Base-by-base conservation (phyloP, 2,888 invertebrate genomes). In the Lepetodrilus schrolli region DNA sequence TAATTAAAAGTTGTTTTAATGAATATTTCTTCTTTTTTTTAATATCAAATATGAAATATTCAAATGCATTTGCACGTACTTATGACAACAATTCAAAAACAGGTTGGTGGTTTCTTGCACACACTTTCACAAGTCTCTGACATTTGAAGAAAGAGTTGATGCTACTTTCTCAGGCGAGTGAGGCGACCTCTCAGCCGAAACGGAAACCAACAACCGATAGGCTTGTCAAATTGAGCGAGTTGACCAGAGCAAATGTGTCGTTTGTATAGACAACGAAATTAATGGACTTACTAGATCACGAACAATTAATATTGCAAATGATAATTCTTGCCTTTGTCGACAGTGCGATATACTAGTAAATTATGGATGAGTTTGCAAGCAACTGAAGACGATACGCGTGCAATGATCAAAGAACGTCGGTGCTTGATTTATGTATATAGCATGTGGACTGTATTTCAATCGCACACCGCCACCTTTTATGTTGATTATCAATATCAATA, bases 261-360 rank as follows among this genome's bases (percentile, higher is more conserved):
- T 58, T 58, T 58, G 58, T 58, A 58, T 58, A 58, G 58, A 30
- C 34, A 30, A 58, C 30, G 30, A 30, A 58, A 58, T 58, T 58
- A 58, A 58, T 58, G 58, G 58, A 58, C 17, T 58, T 58, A 58
- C 30, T 30, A 17, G 30, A 26, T 58, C 30, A 17, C 23, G 30
- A 30, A 30, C 58, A 30, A 58, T 58, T 58, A 58, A 58, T 58
- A 58, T 58, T 58, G 26, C 58, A 58, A 58, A 58, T 58, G 58
- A 58, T 58, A 17, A 58, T 17, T 58, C 58, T 26, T n/a, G 30
- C 30, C 34, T 58, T 58, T 58, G 58, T 58, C 58, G 58, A 17
- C 58, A 58, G 58, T 26, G 58, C 34, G 58, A 58, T 58, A 58
- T 17, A 58, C 26, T 34, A 58, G 34, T 58, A 30, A 58, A 58